Conservation (phyloP, 2,888 invertebrate genomes). For the Eledona agricola region DNA sequence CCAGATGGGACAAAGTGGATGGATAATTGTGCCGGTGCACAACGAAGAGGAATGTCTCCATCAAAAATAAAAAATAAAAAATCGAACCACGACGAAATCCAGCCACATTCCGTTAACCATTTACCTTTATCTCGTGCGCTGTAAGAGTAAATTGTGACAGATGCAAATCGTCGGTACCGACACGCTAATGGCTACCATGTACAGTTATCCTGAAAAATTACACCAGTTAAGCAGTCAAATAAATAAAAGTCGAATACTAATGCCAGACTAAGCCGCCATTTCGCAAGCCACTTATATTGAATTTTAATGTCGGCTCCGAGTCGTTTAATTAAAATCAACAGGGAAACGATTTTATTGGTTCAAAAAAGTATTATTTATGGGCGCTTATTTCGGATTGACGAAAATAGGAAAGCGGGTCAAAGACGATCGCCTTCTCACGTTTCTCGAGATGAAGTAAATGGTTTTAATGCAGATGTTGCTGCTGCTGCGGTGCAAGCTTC, state of each 20-base stretch:
- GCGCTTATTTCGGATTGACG: too few relatives aligned
- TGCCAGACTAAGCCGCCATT: conserved; percentile 22
- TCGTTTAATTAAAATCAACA: conserved; percentile 33
- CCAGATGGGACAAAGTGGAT: too few relatives aligned
- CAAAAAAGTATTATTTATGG: too few relatives aligned
- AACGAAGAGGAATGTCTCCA: too few relatives aligned
- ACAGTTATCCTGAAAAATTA: conserved; percentile 52
- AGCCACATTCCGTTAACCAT: conserved; percentile 9
- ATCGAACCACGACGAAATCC: too few relatives aligned
- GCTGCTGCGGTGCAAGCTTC: too few relatives aligned
- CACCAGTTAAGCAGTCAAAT: conserved; percentile 38
- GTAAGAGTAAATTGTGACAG: conserved; percentile 48
- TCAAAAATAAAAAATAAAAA: too few relatives aligned
- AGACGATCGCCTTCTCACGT: background rate
- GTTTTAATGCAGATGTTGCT: conserved; percentile 31
- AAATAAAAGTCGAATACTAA: conserved; percentile 31
- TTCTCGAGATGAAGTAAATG: conserved; percentile 7
- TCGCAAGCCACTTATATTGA: conserved; percentile 34
- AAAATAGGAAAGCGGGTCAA: conserved; percentile 15
- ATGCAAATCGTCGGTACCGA: conserved; percentile 42
- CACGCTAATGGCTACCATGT: conserved; percentile 43
- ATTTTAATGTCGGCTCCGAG: conserved; percentile 25
- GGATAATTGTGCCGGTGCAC: too few relatives aligned
- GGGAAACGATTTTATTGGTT: conserved; percentile 26
- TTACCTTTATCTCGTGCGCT: conserved; percentile 35